Conservation (phyloP, 1,140 invertebrate species). For the Chrysopa pallens region DNA sequence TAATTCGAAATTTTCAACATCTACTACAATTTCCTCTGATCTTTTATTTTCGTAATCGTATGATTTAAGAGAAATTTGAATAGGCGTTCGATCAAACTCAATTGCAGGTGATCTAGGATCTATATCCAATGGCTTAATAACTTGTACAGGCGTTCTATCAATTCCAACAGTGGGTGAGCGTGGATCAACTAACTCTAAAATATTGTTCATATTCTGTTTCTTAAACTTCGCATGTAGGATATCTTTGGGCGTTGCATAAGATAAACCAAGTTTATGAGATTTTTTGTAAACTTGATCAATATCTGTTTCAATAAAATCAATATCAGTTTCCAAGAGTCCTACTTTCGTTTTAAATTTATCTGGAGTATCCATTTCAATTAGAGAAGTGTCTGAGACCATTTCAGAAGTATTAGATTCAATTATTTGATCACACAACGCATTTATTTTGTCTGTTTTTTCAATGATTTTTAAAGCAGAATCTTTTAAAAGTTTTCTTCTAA, state of each 20-base stretch:
- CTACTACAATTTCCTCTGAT: not conserved
- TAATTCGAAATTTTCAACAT: not conserved
- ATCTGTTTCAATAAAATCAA: constrained; percentile 20
- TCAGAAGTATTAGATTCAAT: too few species aligned
- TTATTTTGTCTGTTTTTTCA: too few species aligned
- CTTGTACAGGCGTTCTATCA: constrained; percentile 15
- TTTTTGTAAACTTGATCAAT: constrained; percentile 9
- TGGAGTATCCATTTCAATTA: too few species aligned
- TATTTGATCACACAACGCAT: too few species aligned
- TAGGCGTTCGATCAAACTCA: constrained; percentile 26
- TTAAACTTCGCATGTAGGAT: constrained; percentile 5
- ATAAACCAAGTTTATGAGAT: not conserved
- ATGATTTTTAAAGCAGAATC: too few species aligned
- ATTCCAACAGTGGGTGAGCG: constrained; percentile 17
- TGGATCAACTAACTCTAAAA: constrained; percentile 8
- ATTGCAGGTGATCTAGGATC: constrained; percentile 26
- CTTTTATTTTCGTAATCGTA: not conserved
- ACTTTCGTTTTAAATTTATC: not conserved
- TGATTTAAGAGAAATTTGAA: constrained; percentile 3
- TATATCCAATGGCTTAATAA: constrained; percentile 8
- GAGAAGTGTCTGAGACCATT: too few species aligned
- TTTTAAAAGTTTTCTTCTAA: too few species aligned
- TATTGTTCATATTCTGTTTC: constrained; percentile 4
- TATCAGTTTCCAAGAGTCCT: constrained; percentile 18
- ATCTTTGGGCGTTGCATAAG: constrained; percentile 1